Evolutionary conservation across 2,797 vertebrate genomes (phyloP), one percentile per base, ranked within the genome.

Genomic region (Lutra lutra): DNA sequence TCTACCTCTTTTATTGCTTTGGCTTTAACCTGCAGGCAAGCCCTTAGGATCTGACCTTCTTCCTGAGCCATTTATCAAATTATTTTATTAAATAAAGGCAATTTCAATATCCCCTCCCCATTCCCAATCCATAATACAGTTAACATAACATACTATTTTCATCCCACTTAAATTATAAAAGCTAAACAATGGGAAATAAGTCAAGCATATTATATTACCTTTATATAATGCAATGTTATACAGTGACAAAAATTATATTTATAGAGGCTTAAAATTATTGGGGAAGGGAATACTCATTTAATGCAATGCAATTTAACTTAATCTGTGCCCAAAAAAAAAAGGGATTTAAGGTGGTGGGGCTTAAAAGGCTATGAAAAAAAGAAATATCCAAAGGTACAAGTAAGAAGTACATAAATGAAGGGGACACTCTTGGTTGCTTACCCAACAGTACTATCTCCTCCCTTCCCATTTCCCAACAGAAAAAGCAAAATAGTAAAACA

Each of bases 41-140:
- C 66, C 27, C 15, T 38, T 48, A 51, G 48, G 20, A 40, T 66
- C 21, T 88, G 32, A 68, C 27, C 83, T 32, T 66, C 48, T 70
- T 90, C 12, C 25, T 94, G 40, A 86, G 32, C 66, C 66, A 96
- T 15, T 86, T 80, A 58, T 62, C 48, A 43, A 77, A 54, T 60
- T 64, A 12, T 62, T 93, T 79, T 72, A 54, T 86, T 75, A 82
- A 90, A 94, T 21, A 82, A 96, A 82, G n/a, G 32, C 38, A 75
- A 86, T 48, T 87, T 35, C 40, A 82, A 35, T 43, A 68, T 60
- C 48, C 15, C 5, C 9, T 27, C 29, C 46, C 72, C 70, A 75
- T 54, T 92, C 32, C 27, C 38, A 75, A 86, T 82, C 66, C 64
- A 73, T 80, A 79, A 85, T n/a, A 38, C 73, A 80, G 40, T 85